Evolutionary conservation across 2,797 vertebrate genomes (phyloP).

Genomic region (Siniperca scherzeri): DNA sequence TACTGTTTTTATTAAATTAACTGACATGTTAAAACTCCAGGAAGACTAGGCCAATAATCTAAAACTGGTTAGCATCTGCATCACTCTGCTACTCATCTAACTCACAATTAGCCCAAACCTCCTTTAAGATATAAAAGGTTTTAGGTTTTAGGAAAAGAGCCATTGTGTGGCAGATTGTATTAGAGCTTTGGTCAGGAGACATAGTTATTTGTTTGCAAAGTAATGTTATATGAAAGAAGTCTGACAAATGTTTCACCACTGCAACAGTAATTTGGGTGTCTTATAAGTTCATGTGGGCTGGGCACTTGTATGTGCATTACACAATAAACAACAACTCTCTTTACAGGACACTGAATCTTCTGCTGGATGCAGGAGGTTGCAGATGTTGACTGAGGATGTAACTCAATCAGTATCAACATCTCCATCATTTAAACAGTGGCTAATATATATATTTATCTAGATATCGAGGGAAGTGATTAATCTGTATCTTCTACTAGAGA

Average conservation of each 20-base stretch:
- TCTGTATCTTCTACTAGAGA: not conserved
- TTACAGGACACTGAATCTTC: not conserved
- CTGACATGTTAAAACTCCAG: not conserved
- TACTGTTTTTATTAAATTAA: too few relatives aligned
- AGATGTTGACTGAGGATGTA: not conserved
- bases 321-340: not conserved
- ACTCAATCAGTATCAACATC: not conserved
- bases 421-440: not conserved
- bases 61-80: not conserved
- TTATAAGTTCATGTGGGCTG: not conserved
- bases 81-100: not conserved
- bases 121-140: not conserved
- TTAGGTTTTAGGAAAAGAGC: not conserved
- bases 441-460: not conserved
- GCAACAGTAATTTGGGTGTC: too few relatives aligned
- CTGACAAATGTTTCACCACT: not conserved
- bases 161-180: not conserved
- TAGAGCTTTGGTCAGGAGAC: not conserved
- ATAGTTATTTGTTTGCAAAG: not conserved
- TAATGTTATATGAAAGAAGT: too few relatives aligned
- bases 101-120: not conserved
- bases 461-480: too few relatives aligned
- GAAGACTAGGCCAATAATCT: too few relatives aligned
- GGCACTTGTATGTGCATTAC: not conserved
- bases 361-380: not conserved